Evolutionary conservation across 1,140 invertebrate species (phyloP).

Genomic region (Brachionus calyciflorus): DNA sequence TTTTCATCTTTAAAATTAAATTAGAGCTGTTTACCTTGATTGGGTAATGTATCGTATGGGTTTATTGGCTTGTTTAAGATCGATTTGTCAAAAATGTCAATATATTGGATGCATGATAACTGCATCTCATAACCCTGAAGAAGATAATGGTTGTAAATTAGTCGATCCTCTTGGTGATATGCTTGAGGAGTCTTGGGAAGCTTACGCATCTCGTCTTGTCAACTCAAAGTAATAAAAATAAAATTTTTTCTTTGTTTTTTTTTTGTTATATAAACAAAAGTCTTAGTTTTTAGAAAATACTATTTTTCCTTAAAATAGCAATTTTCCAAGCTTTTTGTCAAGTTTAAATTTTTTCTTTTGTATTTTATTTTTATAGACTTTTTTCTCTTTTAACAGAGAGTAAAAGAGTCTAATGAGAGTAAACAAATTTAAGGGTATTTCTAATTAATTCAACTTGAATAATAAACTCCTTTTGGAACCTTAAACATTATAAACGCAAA

Average conservation of each 20-base stretch:
- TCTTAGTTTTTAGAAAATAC: neutral
- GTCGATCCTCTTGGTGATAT: slow-evolving; percentile 93
- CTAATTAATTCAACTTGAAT: no score
- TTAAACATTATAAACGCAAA: no score
- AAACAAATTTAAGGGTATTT: no score
- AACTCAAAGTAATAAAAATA: slow-evolving; percentile 62
- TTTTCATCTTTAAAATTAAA: neutral
- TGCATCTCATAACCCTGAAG: slow-evolving; percentile 92
- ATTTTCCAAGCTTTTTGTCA: no score
- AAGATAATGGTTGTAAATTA: slow-evolving; percentile 94
- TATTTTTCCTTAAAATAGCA: neutral
- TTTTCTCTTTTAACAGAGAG: no score
- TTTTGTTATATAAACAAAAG: slow-evolving; percentile 57
- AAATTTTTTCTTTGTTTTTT: no score
- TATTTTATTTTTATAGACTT: no score
- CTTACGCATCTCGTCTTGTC: slow-evolving; percentile 76
- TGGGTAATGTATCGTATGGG: slow-evolving; percentile 90
- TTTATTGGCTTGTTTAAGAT: slow-evolving; percentile 79
- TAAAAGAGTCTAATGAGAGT: no score
- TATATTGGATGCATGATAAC: slow-evolving; percentile 66
- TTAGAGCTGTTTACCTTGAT: slow-evolving; percentile 74
- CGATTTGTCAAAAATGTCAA: slow-evolving; percentile 73
- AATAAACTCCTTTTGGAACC: no score
- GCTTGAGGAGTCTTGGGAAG: slow-evolving; percentile 86
- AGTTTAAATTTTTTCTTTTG: no score